A percentile compares a stretch with the other conserved stretches of the same genome.
Conservation (phyloP, 1,140 invertebrate species). For the Zaprionus inermis region DNA sequence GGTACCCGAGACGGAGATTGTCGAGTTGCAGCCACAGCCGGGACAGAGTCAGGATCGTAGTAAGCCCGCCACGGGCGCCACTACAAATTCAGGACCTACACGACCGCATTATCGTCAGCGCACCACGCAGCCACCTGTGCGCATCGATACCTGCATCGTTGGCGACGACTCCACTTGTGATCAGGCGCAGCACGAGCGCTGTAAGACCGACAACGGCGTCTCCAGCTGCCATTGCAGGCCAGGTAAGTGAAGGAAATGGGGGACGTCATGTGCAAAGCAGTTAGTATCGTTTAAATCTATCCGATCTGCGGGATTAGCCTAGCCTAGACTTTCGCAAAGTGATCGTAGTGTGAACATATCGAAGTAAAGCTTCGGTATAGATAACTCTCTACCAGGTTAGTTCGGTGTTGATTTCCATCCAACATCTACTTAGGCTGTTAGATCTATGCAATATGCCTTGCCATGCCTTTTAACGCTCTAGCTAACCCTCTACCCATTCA, state of each 20-base stretch:
- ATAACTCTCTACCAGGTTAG: too few species aligned
- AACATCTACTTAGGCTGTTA: too few species aligned
- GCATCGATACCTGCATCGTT: conserved; percentile 97
- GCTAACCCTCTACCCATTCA: too few species aligned
- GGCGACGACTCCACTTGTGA: conserved; percentile 97
- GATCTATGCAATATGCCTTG: too few species aligned
- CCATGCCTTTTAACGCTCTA: too few species aligned
- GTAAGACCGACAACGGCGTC: conserved; percentile 94
- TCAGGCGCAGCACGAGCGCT: conserved; percentile 93
- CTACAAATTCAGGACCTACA: conserved; percentile 79
- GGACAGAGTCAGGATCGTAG: conserved; percentile 35
- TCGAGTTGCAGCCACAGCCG: conserved; percentile 63
- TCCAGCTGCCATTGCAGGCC: conserved; percentile 95
- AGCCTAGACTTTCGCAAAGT: too few species aligned
- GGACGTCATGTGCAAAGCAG: too few species aligned
- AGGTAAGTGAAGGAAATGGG: conserved; percentile 73
- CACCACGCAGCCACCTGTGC: conserved; percentile 87
- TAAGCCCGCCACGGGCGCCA: conserved; percentile 44
- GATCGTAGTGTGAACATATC: too few species aligned
- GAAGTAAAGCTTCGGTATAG: too few species aligned
- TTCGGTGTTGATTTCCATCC: too few species aligned
- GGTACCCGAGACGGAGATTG: conserved; percentile 83
- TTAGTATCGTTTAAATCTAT: too few species aligned
- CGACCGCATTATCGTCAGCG: conserved; percentile 86
- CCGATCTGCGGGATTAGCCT: too few species aligned